Evolutionary conservation across 2,797 vertebrate genomes (phyloP).

Genomic region (Semotilus atromaculatus): DNA sequence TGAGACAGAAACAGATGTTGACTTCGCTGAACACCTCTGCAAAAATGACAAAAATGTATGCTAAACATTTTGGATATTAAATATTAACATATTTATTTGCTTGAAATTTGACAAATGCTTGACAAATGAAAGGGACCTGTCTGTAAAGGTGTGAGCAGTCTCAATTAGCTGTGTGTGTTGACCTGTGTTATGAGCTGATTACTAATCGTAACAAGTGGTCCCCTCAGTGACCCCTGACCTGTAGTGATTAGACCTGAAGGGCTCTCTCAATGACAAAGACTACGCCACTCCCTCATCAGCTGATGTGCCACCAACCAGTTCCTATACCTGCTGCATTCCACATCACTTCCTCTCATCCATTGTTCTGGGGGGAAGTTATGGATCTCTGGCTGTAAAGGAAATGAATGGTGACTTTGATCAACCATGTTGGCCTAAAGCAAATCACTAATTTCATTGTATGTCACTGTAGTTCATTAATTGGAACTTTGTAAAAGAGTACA

Average conservation of each 20-base stretch:
- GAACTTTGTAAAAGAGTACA: not conserved
- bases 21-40: not conserved
- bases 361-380: slow-evolving; percentile 23
- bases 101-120: no score
- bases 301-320: slow-evolving; percentile 7
- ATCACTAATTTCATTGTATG: not conserved
- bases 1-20: not conserved
- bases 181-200: slow-evolving; percentile 75
- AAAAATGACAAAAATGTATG: not conserved
- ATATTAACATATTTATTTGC: not conserved
- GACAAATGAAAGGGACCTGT: slow-evolving; percentile 34
- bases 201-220: slow-evolving; percentile 72
- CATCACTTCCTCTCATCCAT: slow-evolving; percentile 25
- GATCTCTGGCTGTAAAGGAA: slow-evolving; percentile 32
- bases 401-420: slow-evolving; percentile 4
- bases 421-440: not conserved
- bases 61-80: not conserved
- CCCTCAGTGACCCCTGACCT: slow-evolving; percentile 48
- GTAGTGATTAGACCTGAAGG: slow-evolving; percentile 24
- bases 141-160: slow-evolving; percentile 67
- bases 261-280: slow-evolving; percentile 39
- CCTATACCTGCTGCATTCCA: slow-evolving; percentile 31
- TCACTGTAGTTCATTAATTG: not conserved
- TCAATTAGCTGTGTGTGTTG: slow-evolving; percentile 68
- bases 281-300: slow-evolving; percentile 22